Conservation (phyloP, 2,888 invertebrate species). For the Apamea epomidion region DNA sequence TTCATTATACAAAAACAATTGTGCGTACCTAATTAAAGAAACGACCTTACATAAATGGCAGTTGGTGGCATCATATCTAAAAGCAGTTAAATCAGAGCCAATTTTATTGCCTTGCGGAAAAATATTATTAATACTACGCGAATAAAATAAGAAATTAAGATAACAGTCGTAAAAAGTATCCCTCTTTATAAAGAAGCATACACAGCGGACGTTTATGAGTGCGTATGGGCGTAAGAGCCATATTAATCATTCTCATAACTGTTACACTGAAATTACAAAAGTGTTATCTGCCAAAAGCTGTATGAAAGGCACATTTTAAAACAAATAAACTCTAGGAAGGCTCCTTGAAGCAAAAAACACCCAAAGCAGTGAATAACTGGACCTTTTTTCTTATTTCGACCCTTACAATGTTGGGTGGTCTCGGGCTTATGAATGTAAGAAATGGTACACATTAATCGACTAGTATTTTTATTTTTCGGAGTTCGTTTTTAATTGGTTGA, state of each 20-base stretch:
- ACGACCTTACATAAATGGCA: constrained; percentile 3
- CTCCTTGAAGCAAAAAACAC: constrained; percentile 65
- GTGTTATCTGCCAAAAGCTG: constrained; percentile 17
- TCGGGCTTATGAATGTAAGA: constrained; percentile 57
- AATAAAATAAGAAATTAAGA: constrained; percentile 57
- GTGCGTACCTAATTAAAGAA: not conserved
- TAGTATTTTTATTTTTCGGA: constrained; percentile 37
- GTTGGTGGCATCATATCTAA: constrained; percentile 13
- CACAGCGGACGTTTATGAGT: constrained; percentile 42
- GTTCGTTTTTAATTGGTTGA: constrained; percentile 31
- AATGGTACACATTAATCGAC: constrained; percentile 51
- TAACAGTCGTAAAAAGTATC: constrained; percentile 51
- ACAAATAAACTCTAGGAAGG: constrained; percentile 65
- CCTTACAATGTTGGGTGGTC: constrained; percentile 75
- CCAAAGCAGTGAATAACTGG: constrained; percentile 69
- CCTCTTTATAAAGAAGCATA: constrained; percentile 42
- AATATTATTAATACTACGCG: constrained; percentile 30
- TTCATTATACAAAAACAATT: not conserved
- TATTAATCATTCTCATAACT: constrained; percentile 17
- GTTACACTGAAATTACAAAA: constrained; percentile 37
- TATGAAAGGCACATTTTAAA: constrained; percentile 46
- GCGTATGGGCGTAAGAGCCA: constrained; percentile 16
- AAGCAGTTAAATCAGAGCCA: constrained; percentile 30
- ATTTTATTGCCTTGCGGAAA: constrained; percentile 37
- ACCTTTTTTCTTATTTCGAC: constrained; percentile 66